Conservation (phyloP, 2,113 vertebrate genomes). For the mouse (Mus musculus) region DNA sequence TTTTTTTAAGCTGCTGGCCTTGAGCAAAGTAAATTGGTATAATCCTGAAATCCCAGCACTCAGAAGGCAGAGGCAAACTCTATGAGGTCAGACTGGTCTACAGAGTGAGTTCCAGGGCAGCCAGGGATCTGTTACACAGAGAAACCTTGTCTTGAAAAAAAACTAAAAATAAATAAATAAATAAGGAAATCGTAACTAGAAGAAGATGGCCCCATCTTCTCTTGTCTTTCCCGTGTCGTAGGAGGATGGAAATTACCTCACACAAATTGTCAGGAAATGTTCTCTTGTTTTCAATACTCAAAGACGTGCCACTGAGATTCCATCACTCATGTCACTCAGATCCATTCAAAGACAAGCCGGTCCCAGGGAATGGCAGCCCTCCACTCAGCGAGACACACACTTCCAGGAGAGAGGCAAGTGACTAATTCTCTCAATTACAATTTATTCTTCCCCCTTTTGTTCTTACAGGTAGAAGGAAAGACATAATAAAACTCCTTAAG, state of each 20-base stretch:
- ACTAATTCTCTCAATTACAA: constrained; percentile 45
- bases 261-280: background rate
- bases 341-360: fast-evolving
- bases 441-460: constrained; percentile 56
- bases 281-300: too few species aligned
- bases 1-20: background rate
- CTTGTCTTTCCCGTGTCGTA: background rate
- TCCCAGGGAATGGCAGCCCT: background rate
- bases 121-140: background rate
- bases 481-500: background rate
- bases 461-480: constrained; percentile 21
- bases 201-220: background rate
- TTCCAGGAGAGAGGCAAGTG: background rate
- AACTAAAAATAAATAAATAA: background rate
- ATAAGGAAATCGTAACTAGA: background rate
- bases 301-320: too few species aligned
- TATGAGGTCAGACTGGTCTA: background rate
- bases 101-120: background rate
- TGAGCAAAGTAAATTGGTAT: background rate
- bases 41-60: background rate
- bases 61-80: background rate
- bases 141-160: background rate
- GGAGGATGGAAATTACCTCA: background rate
- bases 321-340: too few species aligned
- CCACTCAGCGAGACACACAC: fast-evolving